Percentiles rank a stretch among this genome's conserved stretches.
These are phyloP conservation scores for Acleris literana DNA, from an alignment of 2,888 invertebrate genomes.

Conservation along the genomic window DNA sequence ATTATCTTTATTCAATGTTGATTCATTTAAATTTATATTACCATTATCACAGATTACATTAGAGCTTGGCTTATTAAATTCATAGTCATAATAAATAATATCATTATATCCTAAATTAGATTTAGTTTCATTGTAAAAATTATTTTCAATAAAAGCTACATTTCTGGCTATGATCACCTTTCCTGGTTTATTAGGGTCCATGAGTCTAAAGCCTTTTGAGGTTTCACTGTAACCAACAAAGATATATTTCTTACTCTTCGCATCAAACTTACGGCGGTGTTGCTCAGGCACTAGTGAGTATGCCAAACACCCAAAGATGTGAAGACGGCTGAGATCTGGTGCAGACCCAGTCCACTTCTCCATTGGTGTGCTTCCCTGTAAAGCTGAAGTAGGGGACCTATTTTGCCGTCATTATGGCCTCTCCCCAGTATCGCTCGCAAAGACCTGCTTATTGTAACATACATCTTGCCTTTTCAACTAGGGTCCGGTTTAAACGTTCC, in stretches of 20 bases:
- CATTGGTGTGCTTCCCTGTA: neutral
- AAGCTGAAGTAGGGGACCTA: neutral
- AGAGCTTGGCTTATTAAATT: too few species aligned
- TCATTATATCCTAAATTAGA: neutral
- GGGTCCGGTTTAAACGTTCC: neutral
- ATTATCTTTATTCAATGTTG: too few species aligned
- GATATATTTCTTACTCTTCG: neutral
- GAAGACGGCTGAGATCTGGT: neutral
- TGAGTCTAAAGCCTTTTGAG: neutral
- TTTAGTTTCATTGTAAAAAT: neutral
- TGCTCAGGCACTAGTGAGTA: neutral
- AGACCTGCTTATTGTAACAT: neutral
- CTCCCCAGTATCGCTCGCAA: neutral
- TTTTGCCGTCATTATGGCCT: neutral
- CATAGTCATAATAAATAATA: too few species aligned
- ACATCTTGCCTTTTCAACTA: neutral
- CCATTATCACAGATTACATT: too few species aligned
- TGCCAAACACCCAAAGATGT: neutral
- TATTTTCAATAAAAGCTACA: neutral
- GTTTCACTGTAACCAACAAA: constrained; percentile 29
- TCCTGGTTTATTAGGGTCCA: neutral
- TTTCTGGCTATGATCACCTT: neutral
- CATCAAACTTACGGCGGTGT: neutral
- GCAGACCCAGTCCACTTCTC: neutral
- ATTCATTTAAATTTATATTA: too few species aligned